phyloP scores from a whole-genome alignment of 2,888 invertebrate genomes.

The Ophion costatus region DNA sequence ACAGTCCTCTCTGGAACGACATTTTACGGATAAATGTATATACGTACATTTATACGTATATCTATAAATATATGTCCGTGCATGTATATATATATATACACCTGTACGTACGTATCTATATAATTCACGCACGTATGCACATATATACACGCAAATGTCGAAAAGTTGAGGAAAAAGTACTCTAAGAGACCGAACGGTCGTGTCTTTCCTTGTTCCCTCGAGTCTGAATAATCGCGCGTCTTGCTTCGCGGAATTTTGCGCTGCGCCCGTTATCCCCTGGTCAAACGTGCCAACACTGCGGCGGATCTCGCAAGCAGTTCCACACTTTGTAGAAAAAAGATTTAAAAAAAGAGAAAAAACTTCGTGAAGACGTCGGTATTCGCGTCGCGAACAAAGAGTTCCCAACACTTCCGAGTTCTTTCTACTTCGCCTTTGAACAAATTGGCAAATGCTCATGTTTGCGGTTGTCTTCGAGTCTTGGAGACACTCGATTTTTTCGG shows the following conservation, averaged over 20 bases:
- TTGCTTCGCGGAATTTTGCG: constrained; percentile 19
- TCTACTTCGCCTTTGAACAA: constrained; percentile 9
- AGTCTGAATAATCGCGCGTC: constrained; percentile 39
- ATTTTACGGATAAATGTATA: constrained; percentile 35
- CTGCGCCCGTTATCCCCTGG: constrained; percentile 13
- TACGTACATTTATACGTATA: constrained; percentile 1
- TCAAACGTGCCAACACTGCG: constrained; percentile 33
- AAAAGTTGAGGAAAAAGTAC: constrained; percentile 29
- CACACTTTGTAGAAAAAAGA: constrained; percentile 20
- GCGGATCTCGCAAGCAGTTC: constrained; percentile 14
- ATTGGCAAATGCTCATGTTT: constrained; percentile 25
- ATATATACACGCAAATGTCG: constrained; percentile 29
- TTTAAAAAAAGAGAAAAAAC: constrained; percentile 17
- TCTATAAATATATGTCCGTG: background rate
- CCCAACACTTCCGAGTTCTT: constrained; percentile 7
- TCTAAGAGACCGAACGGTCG: constrained; percentile 10
- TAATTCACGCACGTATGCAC: constrained; percentile 6
- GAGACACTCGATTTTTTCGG: background rate
- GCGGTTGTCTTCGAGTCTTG: constrained; percentile 14
- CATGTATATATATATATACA: constrained; percentile 12
- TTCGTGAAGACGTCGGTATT: background rate
- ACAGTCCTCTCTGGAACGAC: constrained; percentile 12
- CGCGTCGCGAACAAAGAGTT: constrained; percentile 49
- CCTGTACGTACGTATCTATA: constrained; percentile 1
- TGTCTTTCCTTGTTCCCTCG: constrained; percentile 4